These are phyloP conservation scores for Gadus chalcogrammus DNA, from an alignment of 2,113 vertebrate genomes.

Conservation along the genomic window DNA sequence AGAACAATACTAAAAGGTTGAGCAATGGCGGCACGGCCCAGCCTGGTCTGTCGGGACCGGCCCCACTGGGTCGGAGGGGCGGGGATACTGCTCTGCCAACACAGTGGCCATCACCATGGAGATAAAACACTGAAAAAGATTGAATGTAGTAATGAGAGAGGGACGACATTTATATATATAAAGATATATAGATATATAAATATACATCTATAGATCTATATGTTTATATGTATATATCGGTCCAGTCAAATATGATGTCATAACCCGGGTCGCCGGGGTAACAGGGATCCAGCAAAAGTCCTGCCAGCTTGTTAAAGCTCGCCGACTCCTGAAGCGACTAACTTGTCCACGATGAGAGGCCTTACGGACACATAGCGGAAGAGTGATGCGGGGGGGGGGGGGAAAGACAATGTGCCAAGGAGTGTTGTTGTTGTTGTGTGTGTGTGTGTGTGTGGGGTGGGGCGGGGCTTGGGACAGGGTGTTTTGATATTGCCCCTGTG, in stretches of 20 bases:
- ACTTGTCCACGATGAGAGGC: slow-evolving; percentile 61
- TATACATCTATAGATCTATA: not conserved
- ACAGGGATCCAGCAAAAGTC: slow-evolving; percentile 12
- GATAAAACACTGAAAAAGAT: no score
- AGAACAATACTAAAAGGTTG: no score
- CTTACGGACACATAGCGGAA: slow-evolving; percentile 58
- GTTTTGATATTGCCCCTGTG: slow-evolving; percentile 2
- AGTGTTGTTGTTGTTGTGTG: slow-evolving; percentile 24
- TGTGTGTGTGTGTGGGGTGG: slow-evolving; percentile 1
- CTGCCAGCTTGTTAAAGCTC: slow-evolving; percentile 24
- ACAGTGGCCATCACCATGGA: slow-evolving; percentile 33
- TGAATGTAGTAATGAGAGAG: no score
- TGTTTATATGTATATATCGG: slow-evolving; percentile 1
- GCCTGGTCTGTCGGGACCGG: no score
- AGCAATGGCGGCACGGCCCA: no score
- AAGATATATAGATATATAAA: not conserved
- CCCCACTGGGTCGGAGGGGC: not conserved
- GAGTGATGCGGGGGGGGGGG: slow-evolving; percentile 11
- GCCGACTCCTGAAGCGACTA: slow-evolving; percentile 35
- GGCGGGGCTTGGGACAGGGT: slow-evolving; percentile 3
- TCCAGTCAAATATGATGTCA: slow-evolving; percentile 33
- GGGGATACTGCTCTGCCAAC: slow-evolving; percentile 45
- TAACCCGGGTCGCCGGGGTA: slow-evolving; percentile 22
- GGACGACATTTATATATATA: no score
- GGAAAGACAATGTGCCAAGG: slow-evolving; percentile 22